These are phyloP conservation scores for Lacerta viridis DNA, from an alignment of 2,797 vertebrate genomes.

Conservation along the genomic window DNA sequence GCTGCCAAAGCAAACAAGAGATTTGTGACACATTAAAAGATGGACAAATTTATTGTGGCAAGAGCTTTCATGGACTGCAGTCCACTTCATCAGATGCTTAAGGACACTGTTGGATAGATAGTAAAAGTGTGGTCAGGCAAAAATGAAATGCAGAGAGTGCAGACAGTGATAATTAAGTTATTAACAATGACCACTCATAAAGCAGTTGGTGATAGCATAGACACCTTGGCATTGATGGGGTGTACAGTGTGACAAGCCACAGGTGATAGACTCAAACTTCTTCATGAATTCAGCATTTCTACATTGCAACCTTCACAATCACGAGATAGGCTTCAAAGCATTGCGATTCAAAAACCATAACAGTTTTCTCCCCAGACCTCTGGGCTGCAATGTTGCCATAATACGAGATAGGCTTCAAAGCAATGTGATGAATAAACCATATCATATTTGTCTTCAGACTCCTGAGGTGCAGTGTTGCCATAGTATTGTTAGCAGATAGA, in stretches of 20 bases:
- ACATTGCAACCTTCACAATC: background rate
- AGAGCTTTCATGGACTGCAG: too few relatives aligned
- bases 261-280: background rate
- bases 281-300: background rate
- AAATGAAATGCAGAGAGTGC: background rate
- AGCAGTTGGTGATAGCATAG: too few relatives aligned
- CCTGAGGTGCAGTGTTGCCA: background rate
- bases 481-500: slow-evolving; percentile 16
- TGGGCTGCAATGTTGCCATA: background rate
- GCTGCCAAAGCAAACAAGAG: too few relatives aligned
- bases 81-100: background rate
- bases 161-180: too few relatives aligned
- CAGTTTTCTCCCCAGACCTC: background rate
- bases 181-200: too few relatives aligned
- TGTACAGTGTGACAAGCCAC: too few relatives aligned
- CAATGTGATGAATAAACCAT: background rate
- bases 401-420: background rate
- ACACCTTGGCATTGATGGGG: too few relatives aligned
- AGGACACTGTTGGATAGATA: background rate
- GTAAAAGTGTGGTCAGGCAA: background rate
- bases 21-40: too few relatives aligned
- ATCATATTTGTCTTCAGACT: background rate
- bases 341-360: background rate
- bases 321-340: background rate
- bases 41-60: too few relatives aligned